phyloP scores from a whole-genome alignment of 2,113 vertebrate species.

The Daphoenositta chrysoptera region DNA sequence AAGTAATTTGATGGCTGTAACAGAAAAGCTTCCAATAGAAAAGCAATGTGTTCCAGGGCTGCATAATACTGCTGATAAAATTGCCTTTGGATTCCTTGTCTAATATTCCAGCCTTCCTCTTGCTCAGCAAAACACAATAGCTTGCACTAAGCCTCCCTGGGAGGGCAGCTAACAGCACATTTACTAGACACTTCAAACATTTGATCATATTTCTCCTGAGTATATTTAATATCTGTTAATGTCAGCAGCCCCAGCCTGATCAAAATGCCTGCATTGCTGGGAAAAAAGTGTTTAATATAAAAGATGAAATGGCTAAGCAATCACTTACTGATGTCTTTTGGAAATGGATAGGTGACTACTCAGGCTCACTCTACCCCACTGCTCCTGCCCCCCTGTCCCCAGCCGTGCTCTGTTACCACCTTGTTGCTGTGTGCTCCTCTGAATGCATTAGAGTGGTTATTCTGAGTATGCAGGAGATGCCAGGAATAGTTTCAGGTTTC shows the following conservation, averaged over 20 bases:
- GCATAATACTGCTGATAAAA: slow-evolving; percentile 53
- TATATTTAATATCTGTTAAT: slow-evolving; percentile 67
- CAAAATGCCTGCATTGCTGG: slow-evolving; percentile 36
- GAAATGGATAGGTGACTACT: slow-evolving; percentile 31
- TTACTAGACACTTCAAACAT: slow-evolving; percentile 65
- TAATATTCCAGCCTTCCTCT: slow-evolving; percentile 58
- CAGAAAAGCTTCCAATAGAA: slow-evolving; percentile 46
- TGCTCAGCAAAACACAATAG: slow-evolving; percentile 62
- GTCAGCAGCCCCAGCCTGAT: slow-evolving; percentile 46
- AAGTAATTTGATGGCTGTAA: slow-evolving; percentile 51
- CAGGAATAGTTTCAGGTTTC: slow-evolving; percentile 65
- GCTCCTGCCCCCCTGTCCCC: background rate
- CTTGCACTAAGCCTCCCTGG: slow-evolving; percentile 47
- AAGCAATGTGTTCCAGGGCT: slow-evolving; percentile 35
- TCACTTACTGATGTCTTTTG: slow-evolving; percentile 48
- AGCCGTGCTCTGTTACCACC: background rate
- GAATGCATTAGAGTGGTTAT: slow-evolving; percentile 56
- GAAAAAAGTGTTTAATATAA: slow-evolving; percentile 37
- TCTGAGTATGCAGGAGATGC: slow-evolving; percentile 59
- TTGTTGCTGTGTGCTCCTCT: background rate
- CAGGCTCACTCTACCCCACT: background rate
- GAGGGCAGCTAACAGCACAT: slow-evolving; percentile 57
- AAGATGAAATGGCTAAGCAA: slow-evolving; percentile 38
- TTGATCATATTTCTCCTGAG: slow-evolving; percentile 66
- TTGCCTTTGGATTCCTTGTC: slow-evolving; percentile 59